Conservation (phyloP, 2,888 invertebrate species). For the Tinea semifulvella region DNA sequence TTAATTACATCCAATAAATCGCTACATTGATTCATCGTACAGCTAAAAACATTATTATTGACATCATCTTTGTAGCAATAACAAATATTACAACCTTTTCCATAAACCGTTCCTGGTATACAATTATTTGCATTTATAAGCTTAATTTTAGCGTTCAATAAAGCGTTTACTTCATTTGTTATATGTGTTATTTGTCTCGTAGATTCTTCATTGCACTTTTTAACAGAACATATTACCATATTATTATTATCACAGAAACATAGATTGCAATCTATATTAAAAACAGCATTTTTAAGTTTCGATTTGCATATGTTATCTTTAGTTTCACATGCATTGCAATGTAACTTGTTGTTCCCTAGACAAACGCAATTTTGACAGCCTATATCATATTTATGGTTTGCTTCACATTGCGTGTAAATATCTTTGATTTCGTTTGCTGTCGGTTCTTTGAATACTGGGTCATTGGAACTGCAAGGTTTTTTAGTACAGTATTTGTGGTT, state of each 20-base stretch:
- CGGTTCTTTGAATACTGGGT: too few species aligned
- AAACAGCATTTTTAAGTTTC: conserved; percentile 33
- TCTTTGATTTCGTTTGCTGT: conserved; percentile 23
- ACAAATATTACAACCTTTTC: conserved; percentile 41
- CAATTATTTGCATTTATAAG: conserved; percentile 26
- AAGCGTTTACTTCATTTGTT: background rate
- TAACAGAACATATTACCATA: conserved; percentile 46
- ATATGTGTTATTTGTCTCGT: conserved; percentile 19
- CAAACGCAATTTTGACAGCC: conserved; percentile 65
- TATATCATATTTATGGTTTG: conserved; percentile 43
- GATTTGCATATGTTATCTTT: conserved; percentile 26
- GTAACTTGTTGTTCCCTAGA: conserved; percentile 48
- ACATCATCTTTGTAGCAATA: conserved; percentile 28
- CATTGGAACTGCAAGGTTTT: conserved; percentile 28
- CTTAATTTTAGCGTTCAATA: background rate
- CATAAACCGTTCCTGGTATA: conserved; percentile 32
- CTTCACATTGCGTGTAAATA: conserved; percentile 42
- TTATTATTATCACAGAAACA: conserved; percentile 55
- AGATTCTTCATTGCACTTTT: conserved; percentile 31
- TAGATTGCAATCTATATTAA: conserved; percentile 57
- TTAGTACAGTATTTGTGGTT: conserved; percentile 36
- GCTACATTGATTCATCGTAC: conserved; percentile 40
- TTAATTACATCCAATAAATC: conserved; percentile 12
- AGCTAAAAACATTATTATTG: conserved; percentile 39
- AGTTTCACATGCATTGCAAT: conserved; percentile 28